Percentiles rank a stretch among this genome's conserved stretches.
Conservation (phyloP, 2,113 vertebrate genomes). For the Daboia siamensis region DNA sequence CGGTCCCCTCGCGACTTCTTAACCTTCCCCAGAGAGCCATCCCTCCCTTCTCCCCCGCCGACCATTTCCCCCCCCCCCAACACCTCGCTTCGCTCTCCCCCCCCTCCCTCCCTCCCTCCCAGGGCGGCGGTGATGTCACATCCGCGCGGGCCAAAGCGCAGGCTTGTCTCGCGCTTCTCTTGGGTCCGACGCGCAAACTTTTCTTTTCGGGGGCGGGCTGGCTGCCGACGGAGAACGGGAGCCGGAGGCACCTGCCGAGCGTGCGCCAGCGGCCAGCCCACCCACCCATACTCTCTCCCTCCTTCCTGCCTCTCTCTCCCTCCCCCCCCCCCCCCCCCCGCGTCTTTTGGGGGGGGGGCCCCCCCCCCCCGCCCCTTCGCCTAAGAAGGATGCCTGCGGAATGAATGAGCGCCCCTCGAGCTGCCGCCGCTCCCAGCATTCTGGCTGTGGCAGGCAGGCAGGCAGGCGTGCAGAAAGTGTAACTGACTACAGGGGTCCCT, state of each 20-base stretch:
- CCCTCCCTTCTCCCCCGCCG: no score
- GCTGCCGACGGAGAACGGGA: slow-evolving; percentile 24
- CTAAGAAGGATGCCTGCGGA: slow-evolving; percentile 67
- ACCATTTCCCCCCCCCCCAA: no score
- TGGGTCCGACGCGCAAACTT: slow-evolving; percentile 70
- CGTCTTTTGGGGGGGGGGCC: no score
- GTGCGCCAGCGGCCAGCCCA: not conserved
- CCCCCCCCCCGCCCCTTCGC: not conserved
- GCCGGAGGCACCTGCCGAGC: slow-evolving; percentile 45
- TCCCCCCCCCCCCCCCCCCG: not conserved
- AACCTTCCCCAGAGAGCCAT: not conserved
- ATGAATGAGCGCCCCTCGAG: slow-evolving; percentile 71
- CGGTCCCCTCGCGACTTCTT: not conserved
- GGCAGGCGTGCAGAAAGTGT: slow-evolving; percentile 64
- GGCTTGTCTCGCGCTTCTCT: slow-evolving; percentile 33
- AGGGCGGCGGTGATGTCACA: slow-evolving; percentile 78
- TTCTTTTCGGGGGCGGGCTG: slow-evolving; percentile 46
- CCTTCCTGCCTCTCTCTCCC: not conserved
- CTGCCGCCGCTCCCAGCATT: slow-evolving; percentile 54
- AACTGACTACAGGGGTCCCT: slow-evolving; percentile 57
- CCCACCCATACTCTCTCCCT: not conserved
- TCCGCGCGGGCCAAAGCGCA: slow-evolving; percentile 71
- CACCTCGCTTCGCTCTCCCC: not conserved
- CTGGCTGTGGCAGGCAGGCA: slow-evolving; percentile 59
- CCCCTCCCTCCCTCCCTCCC: slow-evolving; percentile 19